Percentiles rank a stretch among this genome's conserved stretches.
Evolutionary conservation across 2,888 invertebrate genomes (phyloP).

Genomic region (Elegia similella): DNA sequence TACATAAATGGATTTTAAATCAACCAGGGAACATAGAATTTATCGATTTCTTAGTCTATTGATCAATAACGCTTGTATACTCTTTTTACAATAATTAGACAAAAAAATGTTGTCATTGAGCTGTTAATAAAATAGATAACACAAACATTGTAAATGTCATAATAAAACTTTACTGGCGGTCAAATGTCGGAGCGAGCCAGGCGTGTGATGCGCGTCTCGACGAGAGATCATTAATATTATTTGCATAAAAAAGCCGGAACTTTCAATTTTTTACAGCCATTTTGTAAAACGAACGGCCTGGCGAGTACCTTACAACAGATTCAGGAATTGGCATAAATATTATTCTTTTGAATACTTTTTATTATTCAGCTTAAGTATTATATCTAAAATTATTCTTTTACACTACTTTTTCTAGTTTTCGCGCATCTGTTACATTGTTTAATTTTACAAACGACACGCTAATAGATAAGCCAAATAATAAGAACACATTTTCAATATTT

Average conservation of each 20-base stretch:
- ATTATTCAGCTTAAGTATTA: too few species aligned
- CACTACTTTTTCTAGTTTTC: too few species aligned
- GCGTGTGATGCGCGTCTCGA: conserved; percentile 16
- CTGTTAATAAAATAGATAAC: background rate
- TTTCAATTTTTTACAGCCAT: conserved; percentile 11
- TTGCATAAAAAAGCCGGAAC: conserved; percentile 5
- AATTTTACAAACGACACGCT: too few species aligned
- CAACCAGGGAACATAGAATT: too few species aligned
- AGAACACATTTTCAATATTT: too few species aligned
- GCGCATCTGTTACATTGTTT: too few species aligned
- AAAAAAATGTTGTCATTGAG: background rate
- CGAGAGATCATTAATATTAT: conserved; percentile 4
- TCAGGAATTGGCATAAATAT: background rate
- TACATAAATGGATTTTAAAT: too few species aligned
- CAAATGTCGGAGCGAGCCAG: conserved; percentile 19
- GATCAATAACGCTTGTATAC: too few species aligned
- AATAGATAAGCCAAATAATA: too few species aligned
- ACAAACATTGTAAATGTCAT: background rate
- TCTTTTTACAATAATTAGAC: too few species aligned
- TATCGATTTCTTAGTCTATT: too few species aligned
- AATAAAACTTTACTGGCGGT: background rate
- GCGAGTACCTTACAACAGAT: background rate
- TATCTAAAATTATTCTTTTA: too few species aligned
- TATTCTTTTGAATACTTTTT: background rate
- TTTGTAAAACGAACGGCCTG: background rate